Percentiles rank a stretch among this genome's conserved stretches.
phyloP scores from a whole-genome alignment of 2,797 vertebrate species.

The Apogon talboti region DNA sequence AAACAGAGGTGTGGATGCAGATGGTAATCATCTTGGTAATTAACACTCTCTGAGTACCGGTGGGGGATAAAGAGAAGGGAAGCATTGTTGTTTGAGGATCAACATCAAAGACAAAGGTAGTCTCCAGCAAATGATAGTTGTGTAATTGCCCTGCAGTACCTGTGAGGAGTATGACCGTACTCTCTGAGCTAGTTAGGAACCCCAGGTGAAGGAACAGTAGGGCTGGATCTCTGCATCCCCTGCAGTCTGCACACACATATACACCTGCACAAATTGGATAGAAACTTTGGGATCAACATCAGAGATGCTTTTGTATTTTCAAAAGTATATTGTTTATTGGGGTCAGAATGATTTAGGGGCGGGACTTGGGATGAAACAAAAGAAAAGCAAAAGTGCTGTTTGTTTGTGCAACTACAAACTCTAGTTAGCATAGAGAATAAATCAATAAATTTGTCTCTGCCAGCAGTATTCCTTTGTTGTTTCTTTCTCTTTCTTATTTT shows the following conservation, averaged over 20 bases:
- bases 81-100: slow-evolving; percentile 78
- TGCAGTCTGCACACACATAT: slow-evolving; percentile 38
- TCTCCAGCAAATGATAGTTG: slow-evolving; percentile 80
- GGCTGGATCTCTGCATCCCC: slow-evolving; percentile 60
- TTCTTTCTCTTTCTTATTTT: slow-evolving; percentile 21
- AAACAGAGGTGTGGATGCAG: slow-evolving; percentile 64
- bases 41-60: slow-evolving; percentile 69
- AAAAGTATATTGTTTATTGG: slow-evolving; percentile 74
- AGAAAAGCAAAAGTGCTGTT: slow-evolving; percentile 63
- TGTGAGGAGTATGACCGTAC: slow-evolving; percentile 58
- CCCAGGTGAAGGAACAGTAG: slow-evolving; percentile 71
- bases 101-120: slow-evolving; percentile 82
- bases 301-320: slow-evolving; percentile 68
- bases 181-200: slow-evolving; percentile 79
- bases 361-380: slow-evolving; percentile 75
- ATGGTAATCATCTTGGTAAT: slow-evolving; percentile 81
- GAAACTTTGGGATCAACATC: slow-evolving; percentile 74
- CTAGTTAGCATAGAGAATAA: slow-evolving; percentile 65
- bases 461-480: slow-evolving; percentile 67
- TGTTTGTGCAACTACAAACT: slow-evolving; percentile 66
- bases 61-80: slow-evolving; percentile 66
- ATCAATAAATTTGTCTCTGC: slow-evolving; percentile 64
- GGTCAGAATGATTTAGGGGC: slow-evolving; percentile 69
- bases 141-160: slow-evolving; percentile 79
- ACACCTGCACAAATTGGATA: slow-evolving; percentile 59